phyloP scores from a whole-genome alignment of 2,113 vertebrate genomes.

The Paedocypris sp. region DNA sequence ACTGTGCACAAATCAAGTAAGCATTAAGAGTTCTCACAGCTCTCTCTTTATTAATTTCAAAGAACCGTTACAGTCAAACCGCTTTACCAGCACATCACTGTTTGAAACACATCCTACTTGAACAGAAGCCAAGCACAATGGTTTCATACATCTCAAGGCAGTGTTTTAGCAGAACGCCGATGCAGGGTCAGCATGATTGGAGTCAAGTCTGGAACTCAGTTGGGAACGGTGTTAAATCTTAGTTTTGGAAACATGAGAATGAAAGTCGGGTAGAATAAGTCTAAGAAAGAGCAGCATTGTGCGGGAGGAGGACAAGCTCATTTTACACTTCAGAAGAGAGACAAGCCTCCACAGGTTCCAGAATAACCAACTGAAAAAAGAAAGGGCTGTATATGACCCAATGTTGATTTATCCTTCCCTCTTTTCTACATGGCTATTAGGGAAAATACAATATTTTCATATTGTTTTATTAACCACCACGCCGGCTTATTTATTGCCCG shows the following conservation, averaged over 20 bases:
- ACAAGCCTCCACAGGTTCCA: neutral
- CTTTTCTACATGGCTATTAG: slow-evolving; percentile 39
- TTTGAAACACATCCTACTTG: neutral
- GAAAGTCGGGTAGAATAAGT: slow-evolving; percentile 16
- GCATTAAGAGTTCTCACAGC: neutral
- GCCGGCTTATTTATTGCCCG: slow-evolving; percentile 45
- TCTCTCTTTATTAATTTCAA: neutral
- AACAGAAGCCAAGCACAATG: neutral
- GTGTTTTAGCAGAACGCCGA: slow-evolving; percentile 17
- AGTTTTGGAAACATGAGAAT: neutral
- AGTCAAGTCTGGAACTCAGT: neutral
- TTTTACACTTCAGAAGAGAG: slow-evolving; percentile 29
- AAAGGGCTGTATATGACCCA: slow-evolving; percentile 13
- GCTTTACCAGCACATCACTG: neutral
- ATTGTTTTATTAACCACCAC: slow-evolving; percentile 53
- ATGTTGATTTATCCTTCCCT: slow-evolving; percentile 41
- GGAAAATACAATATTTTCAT: slow-evolving; percentile 50
- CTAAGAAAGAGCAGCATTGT: slow-evolving; percentile 21
- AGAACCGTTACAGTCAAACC: neutral
- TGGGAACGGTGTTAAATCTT: neutral
- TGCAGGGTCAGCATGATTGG: neutral
- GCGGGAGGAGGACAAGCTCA: slow-evolving; percentile 1
- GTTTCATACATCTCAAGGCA: neutral
- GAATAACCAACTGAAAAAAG: slow-evolving; percentile 31
- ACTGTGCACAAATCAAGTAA: neutral